Evolutionary conservation across 2,888 invertebrate genomes (phyloP).

Genomic region (Cylindroiulus punctatus): DNA sequence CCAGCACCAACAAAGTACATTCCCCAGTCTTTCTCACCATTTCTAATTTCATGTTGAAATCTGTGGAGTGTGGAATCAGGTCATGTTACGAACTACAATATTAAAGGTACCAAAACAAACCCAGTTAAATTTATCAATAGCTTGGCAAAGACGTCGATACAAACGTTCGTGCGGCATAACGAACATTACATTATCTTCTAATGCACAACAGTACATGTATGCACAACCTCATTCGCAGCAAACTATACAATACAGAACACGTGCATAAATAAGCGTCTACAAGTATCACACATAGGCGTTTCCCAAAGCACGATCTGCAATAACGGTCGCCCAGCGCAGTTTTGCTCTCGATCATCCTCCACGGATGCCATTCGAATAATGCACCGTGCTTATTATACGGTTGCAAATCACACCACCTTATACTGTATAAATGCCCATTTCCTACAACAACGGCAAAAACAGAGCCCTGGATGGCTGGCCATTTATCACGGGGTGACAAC

Average conservation of each 20-base stretch:
- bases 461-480: not conserved
- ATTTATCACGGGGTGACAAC: not conserved
- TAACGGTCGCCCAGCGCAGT: not conserved
- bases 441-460: not conserved
- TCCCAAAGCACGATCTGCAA: not conserved
- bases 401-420: not conserved
- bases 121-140: not conserved
- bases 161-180: not conserved
- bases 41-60: too few species aligned
- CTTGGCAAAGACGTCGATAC: conserved; percentile 14
- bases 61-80: too few species aligned
- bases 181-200: not conserved
- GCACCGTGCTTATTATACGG: not conserved
- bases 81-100: too few species aligned
- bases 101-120: not conserved
- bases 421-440: not conserved
- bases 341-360: not conserved
- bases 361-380: not conserved
- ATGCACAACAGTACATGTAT: not conserved
- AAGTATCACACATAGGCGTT: not conserved
- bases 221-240: conserved; percentile 13
- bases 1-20: too few species aligned
- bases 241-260: not conserved
- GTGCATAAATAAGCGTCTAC: conserved; percentile 12
- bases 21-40: too few species aligned